phyloP scores from a whole-genome alignment of 64 coral and sea anemone species.

The Actinia equina region DNA sequence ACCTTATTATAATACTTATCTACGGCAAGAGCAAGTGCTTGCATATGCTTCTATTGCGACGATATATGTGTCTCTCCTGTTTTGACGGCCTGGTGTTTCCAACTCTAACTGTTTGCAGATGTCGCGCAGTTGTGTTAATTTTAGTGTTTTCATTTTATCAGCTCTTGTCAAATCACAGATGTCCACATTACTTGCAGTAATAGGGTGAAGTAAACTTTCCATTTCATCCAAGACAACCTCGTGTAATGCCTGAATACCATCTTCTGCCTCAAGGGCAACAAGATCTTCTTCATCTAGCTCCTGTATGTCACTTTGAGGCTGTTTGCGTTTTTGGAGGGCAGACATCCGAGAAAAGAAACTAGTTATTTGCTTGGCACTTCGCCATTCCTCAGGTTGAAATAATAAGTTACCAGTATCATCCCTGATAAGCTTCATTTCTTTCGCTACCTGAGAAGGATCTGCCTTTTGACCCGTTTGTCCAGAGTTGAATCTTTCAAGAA shows the following conservation, averaged over 20 bases:
- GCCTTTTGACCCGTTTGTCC: slow-evolving; percentile 36
- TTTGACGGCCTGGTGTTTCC: too few relatives aligned
- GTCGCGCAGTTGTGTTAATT: slow-evolving; percentile 17
- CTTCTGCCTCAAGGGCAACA: slow-evolving; percentile 39
- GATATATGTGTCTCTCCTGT: too few relatives aligned
- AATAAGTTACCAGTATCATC: slow-evolving; percentile 26
- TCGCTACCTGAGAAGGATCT: slow-evolving; percentile 50
- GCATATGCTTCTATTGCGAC: too few relatives aligned
- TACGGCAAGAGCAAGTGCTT: too few relatives aligned
- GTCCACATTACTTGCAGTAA: slow-evolving; percentile 33
- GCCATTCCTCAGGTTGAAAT: slow-evolving; percentile 45
- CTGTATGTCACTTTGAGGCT: slow-evolving; percentile 34
- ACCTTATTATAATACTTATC: too few relatives aligned
- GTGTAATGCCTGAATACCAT: slow-evolving; percentile 43
- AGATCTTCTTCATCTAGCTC: slow-evolving; percentile 36
- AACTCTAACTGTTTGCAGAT: neutral
- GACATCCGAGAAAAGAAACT: slow-evolving; percentile 60
- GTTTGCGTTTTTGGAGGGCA: slow-evolving; percentile 42
- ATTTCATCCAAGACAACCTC: slow-evolving; percentile 54
- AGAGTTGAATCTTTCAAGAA: slow-evolving; percentile 55
- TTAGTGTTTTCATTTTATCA: slow-evolving; percentile 40
- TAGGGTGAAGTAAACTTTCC: slow-evolving; percentile 36
- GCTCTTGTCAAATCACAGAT: slow-evolving; percentile 29
- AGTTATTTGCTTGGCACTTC: slow-evolving; percentile 49
- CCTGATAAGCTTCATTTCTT: slow-evolving; percentile 52